Base-by-base conservation (phyloP, 2,888 invertebrate genomes). In the Ophonus ardosiacus region DNA sequence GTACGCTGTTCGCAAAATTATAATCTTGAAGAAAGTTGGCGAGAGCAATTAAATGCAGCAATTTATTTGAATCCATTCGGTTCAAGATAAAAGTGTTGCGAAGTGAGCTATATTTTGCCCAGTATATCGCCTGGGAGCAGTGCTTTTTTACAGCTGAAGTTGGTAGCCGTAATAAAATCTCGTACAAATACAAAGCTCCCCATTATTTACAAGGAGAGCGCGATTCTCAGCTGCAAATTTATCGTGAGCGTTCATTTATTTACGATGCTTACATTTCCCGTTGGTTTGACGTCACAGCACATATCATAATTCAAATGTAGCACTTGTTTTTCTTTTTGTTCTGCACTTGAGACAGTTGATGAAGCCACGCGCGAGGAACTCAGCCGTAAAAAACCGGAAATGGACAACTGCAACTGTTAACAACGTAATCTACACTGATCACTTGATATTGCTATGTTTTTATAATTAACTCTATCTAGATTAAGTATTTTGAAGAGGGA, bases 341-440 rank as follows among this genome's bases (percentile, higher is more conserved):
- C 31, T 38, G 79, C 57, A 57, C 59, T 78, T 68, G 78, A 38
- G 43, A 51, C 43, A 31, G 31, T 31, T 31, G 43, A 7, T 51
- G 4, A 51, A 51, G 43, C 43, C 71, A 74, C 71, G 71, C 79
- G 78, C 21, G 57, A 57, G 15, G 10, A 78, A 57, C 21, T 38
- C 43, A 78, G 59, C 18, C 61, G 79, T 59, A 79, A 59, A 79
- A 79, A 79, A 79, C 59, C 61, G 24, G 61, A 79, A 79, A 79
- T 61, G 38, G 38, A n/a, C 18, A 38, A 21, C 61, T 43, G 38
- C 15, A 59, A 78, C 78, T 68, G 79, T 61, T 79, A 61, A 79
- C 79, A 79, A 61, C 79, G 79, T 79, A 59, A 79, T 79, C 79
- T 79, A 79, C 51, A 61, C 61, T 78, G 78, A 78, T 57, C 31